Evolutionary conservation across 2,797 vertebrate genomes (phyloP).

Genomic region (Triplophysa bombifrons): DNA sequence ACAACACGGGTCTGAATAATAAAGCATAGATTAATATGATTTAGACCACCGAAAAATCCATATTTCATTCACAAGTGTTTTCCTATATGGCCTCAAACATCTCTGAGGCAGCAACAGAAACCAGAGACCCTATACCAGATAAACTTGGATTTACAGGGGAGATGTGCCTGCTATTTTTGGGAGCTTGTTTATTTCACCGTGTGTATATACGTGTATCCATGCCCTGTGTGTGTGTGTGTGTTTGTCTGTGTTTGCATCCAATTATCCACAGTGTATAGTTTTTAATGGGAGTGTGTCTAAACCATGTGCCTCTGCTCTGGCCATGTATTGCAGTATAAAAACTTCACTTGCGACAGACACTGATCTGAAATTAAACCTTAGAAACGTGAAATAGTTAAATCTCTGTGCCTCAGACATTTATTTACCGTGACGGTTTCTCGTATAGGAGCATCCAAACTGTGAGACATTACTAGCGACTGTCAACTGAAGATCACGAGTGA

Average conservation of each 20-base stretch:
- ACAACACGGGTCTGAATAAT: slow-evolving; percentile 16
- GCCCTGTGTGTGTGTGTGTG: not conserved
- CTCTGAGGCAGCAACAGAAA: slow-evolving; percentile 35
- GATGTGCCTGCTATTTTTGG: slow-evolving; percentile 59
- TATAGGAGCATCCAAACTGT: not conserved
- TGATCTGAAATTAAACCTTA: slow-evolving; percentile 21
- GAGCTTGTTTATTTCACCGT: slow-evolving; percentile 25
- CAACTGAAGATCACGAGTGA: not conserved
- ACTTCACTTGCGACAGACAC: slow-evolving; percentile 30
- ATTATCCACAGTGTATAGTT: slow-evolving; percentile 39
- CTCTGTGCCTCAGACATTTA: slow-evolving; percentile 25
- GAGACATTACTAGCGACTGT: slow-evolving; percentile 11
- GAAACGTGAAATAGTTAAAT: slow-evolving; percentile 11
- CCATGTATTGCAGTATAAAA: slow-evolving; percentile 18
- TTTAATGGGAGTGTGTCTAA: slow-evolving; percentile 35
- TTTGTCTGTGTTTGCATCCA: slow-evolving; percentile 14
- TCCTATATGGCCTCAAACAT: slow-evolving; percentile 9
- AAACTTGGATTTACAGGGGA: slow-evolving; percentile 49
- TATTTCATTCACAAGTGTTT: slow-evolving; percentile 43
- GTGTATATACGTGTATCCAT: slow-evolving; percentile 16
- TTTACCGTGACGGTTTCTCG: slow-evolving; percentile 24
- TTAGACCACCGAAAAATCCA: slow-evolving; percentile 36
- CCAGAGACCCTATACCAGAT: slow-evolving; percentile 46
- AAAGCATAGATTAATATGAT: slow-evolving; percentile 38
- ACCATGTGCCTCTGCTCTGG: slow-evolving; percentile 41